These are phyloP conservation scores for Spodoptera littoralis DNA, from an alignment of 2,888 invertebrate species.

Conservation along the genomic window DNA sequence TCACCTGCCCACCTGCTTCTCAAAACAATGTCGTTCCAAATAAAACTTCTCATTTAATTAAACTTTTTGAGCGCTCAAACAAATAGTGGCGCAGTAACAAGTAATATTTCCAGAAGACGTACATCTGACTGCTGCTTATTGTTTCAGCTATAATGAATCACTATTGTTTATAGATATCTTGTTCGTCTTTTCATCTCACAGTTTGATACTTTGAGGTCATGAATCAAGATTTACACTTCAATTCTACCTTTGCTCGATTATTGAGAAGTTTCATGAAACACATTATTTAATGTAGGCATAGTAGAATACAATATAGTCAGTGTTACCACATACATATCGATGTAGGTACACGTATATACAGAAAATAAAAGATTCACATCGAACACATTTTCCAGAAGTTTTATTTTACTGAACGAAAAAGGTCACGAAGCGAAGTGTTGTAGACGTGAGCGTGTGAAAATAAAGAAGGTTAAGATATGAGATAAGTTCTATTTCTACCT, in stretches of 20 bases:
- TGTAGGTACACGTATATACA: not conserved
- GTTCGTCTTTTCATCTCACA: constrained; percentile 31
- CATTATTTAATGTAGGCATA: no score
- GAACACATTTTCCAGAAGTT: constrained; percentile 4
- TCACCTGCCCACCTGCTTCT: constrained; percentile 37
- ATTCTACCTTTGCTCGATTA: constrained; percentile 9
- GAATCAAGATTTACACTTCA: constrained; percentile 19
- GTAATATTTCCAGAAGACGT: constrained; percentile 59
- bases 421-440: not conserved
- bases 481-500: not conserved
- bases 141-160: constrained; percentile 46
- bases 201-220: constrained; percentile 22
- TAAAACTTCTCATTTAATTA: constrained; percentile 64
- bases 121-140: constrained; percentile 46
- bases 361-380: constrained; percentile 17
- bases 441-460: constrained; percentile 3
- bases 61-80: constrained; percentile 55
- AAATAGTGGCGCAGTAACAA: constrained; percentile 60
- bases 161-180: constrained; percentile 40
- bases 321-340: no score
- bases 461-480: constrained; percentile 9
- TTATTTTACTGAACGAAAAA: constrained; percentile 15
- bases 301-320: no score
- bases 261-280: no score
- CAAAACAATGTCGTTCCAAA: constrained; percentile 14